Base-by-base conservation (phyloP, 2,797 vertebrate species). In the Gila robusta region DNA sequence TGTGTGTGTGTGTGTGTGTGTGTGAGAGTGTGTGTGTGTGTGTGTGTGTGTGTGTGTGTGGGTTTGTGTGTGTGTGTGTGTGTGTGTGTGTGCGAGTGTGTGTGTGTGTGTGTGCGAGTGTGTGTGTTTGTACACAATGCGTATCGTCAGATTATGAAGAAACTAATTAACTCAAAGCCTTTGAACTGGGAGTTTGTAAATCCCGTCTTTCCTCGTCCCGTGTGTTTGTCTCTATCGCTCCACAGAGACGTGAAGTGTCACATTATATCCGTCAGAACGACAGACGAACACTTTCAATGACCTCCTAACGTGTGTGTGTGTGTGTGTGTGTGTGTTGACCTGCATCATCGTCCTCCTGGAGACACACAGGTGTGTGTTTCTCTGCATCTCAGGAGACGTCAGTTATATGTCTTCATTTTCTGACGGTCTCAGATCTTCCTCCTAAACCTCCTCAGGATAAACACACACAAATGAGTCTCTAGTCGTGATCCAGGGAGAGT, bases 141-240 rank as follows among this genome's bases (percentile, higher is more conserved):
- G 88, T 93, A 95, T 96, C 93, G 92, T 93, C 94, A 94, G 93
- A 95, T 95, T 95, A 95, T 88, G 90, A 10, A 37, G 69, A 87
- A 91, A 89, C 93, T 95, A 96, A 96, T 96, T 95, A 96, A 95
- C 93, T 93, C 86, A 39, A 76, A 87, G 91, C 84, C 81, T 89
- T 91, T 89, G 85, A 90, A 90, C 89, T 67, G 82, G 56, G 72
- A 70, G 44, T 89, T 90, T 69, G 70, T 64, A 92, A 89, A 90
- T 83, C 83, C 76, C 39, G 26, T 70, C 37, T 44, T 82, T 73
- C 69, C 80, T 71, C 8, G 37, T 71, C 52, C 80, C 67, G 52
- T 26, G 82, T 47, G 83, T 87, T 81, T 92, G 88, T 89, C 80
- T 90, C 90, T 81, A 92, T 74, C 88, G 86, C 86, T 39, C 79